Evolutionary conservation across 2,797 vertebrate species (phyloP).

Genomic region (Centroberyx gerrardi): DNA sequence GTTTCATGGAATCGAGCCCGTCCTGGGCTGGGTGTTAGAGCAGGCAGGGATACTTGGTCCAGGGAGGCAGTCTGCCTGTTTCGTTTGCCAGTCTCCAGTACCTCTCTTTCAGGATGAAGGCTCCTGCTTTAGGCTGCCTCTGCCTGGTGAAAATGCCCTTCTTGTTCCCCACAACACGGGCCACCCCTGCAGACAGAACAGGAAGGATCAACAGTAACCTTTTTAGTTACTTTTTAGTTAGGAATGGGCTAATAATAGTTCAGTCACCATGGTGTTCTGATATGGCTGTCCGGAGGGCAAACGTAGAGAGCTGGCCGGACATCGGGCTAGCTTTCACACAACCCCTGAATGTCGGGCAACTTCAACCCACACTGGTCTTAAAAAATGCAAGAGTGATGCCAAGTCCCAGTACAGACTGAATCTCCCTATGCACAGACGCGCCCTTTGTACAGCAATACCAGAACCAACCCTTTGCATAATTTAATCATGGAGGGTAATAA

Average conservation of each 20-base stretch:
- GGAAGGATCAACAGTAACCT: conserved; percentile 2
- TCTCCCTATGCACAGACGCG: not conserved
- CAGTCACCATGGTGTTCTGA: not conserved
- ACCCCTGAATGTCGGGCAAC: not conserved
- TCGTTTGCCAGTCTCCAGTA: conserved; percentile 96
- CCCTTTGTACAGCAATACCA: not conserved
- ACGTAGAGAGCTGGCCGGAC: not conserved
- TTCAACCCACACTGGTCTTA: not conserved
- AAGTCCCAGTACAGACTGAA: conserved; percentile 5
- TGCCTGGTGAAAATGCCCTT: conserved; percentile 97
- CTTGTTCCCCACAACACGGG: conserved; percentile 92
- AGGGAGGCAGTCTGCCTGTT: conserved; percentile 81
- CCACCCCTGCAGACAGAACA: conserved; percentile 78
- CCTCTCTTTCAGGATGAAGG: conserved; percentile 91
- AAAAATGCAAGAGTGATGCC: not conserved
- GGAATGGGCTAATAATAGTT: not conserved
- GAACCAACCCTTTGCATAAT: not conserved
- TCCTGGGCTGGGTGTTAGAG: conserved; percentile 27
- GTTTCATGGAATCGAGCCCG: not conserved
- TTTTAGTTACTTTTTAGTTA: not conserved
- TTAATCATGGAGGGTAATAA: not conserved
- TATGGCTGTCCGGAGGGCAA: not conserved
- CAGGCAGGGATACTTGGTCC: conserved; percentile 80
- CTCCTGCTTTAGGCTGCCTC: conserved; percentile 93
- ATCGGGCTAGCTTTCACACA: not conserved